Base-by-base conservation (phyloP, 2,888 invertebrate genomes). In the Aleiodes testaceus region DNA sequence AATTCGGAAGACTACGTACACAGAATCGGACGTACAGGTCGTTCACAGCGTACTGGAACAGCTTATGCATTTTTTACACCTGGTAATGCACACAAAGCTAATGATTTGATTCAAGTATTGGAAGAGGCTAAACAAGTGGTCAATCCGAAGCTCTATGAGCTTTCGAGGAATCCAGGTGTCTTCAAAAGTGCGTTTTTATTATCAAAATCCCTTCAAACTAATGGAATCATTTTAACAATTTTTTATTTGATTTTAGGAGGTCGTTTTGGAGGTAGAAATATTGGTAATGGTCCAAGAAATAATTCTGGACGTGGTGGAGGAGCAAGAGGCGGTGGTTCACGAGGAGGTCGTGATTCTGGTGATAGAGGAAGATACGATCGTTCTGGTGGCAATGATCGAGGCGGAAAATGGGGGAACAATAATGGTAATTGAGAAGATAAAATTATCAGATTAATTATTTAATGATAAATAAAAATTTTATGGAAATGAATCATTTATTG, bases 1-100 rank as follows among this genome's bases (percentile, higher is more conserved):
- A 96, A 96, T 88, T 97, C 97, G 2, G 98, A 98, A 89, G 98
- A 98, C 89, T 98, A 98, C 89, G 97, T 98, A 18, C 97, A 97
- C 87, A 94, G 98, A 76, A 99, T 98, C 86, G 98, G 98, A 36
- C 93, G 98, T 79, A 98, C 98, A 42, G 98, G 97, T 61, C 93
- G 98, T 70, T 95, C 95, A 36, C 94, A 95, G 84, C 94, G 96
- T 83, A 97, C 95, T 50, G 97, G 97, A 80, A 98, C 97, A 1
- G 97, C 98, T 0, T 98, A 98, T 89, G 98, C 98, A 12, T 94
- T 98, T 87, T 98, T 98, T 88, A 98, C 98, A 2, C 94, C 94
- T 1, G 92, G 92, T 77, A 98, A 98, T 88, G 92, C 94, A 45
- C 94, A 95, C 79, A 97, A 98, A 90, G 97, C 97, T 3, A 92